phyloP scores from a whole-genome alignment of 1,140 invertebrate genomes.

The Frieseomelitta varia region DNA sequence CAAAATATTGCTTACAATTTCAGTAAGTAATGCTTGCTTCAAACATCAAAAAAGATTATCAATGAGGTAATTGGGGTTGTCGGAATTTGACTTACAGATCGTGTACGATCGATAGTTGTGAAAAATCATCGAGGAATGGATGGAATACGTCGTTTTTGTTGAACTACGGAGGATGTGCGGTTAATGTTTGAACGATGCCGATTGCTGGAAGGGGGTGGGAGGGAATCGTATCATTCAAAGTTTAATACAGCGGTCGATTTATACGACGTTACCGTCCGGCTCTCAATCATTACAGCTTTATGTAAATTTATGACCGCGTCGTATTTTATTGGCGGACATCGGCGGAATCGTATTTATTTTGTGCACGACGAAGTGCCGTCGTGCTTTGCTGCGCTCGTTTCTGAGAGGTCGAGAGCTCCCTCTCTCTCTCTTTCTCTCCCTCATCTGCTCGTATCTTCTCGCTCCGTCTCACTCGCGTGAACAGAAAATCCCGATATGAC shows the following conservation, averaged over 20 bases:
- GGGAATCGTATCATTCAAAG: slow-evolving; percentile 19
- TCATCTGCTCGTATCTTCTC: not conserved
- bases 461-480: not conserved
- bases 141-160: not conserved
- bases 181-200: slow-evolving; percentile 18
- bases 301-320: slow-evolving; percentile 35
- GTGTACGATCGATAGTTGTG: not conserved
- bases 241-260: slow-evolving; percentile 46
- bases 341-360: slow-evolving; percentile 31
- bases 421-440: not conserved
- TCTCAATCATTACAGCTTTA: slow-evolving; percentile 36
- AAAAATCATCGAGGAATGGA: not conserved
- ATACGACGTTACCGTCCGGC: slow-evolving; percentile 35
- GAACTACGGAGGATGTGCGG: slow-evolving; percentile 26
- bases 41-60: too few relatives aligned
- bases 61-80: too few relatives aligned
- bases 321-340: slow-evolving; percentile 40
- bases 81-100: not conserved
- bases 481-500: slow-evolving; percentile 56
- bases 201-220: too few relatives aligned
- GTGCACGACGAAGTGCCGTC: slow-evolving; percentile 20
- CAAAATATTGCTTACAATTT: too few relatives aligned
- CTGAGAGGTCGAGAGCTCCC: slow-evolving; percentile 36
- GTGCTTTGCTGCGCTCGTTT: slow-evolving; percentile 25
- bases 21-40: too few relatives aligned